A percentile compares a stretch with the other conserved stretches of the same genome.
These are phyloP conservation scores for Anguilla megastoma DNA, from an alignment of 2,797 vertebrate species.

Conservation along the genomic window DNA sequence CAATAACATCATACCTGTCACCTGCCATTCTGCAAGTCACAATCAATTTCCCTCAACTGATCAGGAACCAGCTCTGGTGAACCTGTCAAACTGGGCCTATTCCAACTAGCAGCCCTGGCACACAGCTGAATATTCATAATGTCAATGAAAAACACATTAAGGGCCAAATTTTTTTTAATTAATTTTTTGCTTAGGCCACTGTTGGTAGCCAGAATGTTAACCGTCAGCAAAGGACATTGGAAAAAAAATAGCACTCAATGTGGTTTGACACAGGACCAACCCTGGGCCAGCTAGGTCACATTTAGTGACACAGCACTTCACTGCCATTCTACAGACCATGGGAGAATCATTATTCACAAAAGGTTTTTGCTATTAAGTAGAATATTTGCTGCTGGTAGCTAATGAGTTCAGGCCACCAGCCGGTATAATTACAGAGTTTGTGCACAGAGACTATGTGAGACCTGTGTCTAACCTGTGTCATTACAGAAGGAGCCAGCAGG, in stretches of 20 bases:
- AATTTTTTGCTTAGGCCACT: not conserved
- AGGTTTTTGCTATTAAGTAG: not conserved
- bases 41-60: not conserved
- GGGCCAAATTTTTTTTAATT: not conserved
- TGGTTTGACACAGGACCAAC: not conserved
- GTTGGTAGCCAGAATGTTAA: not conserved
- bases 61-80: not conserved
- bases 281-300: not conserved
- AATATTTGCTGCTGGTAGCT: not conserved
- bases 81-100: not conserved
- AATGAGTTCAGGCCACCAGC: not conserved
- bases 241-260: not conserved
- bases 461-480: constrained; percentile 69
- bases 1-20: not conserved
- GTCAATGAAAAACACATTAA: not conserved
- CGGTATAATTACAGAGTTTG: not conserved
- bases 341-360: not conserved
- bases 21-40: not conserved
- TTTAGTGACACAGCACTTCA: not conserved
- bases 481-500: constrained; percentile 80
- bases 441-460: not conserved
- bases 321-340: not conserved
- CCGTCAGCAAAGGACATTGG: not conserved
- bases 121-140: not conserved
- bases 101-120: not conserved